Evolutionary conservation across 2,113 vertebrate species (phyloP), one percentile per base, ranked within the genome.

Genomic region (Piprites chloris): DNA sequence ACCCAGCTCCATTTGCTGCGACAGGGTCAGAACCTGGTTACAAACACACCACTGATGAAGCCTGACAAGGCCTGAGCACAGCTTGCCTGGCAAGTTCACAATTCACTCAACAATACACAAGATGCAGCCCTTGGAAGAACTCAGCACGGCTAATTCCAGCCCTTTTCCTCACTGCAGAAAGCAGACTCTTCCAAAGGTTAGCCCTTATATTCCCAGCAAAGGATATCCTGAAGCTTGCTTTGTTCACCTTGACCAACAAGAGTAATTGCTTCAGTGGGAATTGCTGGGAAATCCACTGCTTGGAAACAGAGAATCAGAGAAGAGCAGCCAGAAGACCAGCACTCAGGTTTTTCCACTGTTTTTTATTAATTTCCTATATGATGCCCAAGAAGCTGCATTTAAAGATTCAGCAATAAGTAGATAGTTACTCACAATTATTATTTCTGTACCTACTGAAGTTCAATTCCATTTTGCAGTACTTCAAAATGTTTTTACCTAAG

Each of bases 181-280:
- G 9, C 23, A 92, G 58, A 28, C 52, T 91, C 65, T 81, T 95
- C 91, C 76, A 76, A 68, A 66, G 82, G 50, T 67, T 42, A 59
- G n/a, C 61, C 68, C 58, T 71, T 55, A 35, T 19, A 73, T 93
- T 95, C 72, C 91, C 89, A 89, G 88, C 87, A 95, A 88, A 97
- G 95, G 97, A 97, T 94, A 96, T 97, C 97, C 97, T 96, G 94
- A 94, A 84, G 73, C 20, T 95, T 58, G 66, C 52, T 87, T 80
- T 89, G 85, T 74, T 85, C 63, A 80, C 71, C 74, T 86, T 56
- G 35, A 74, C 85, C 87, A 94, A 82, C 18, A 35, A 72, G 61
- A 91, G 61, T 88, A 94, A 97, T 88, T 84, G 72, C 73, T 94
- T 79, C 89, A 85, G 76, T 30, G 95, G 92, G 91, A 94, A 95